Percentiles rank a stretch among this genome's conserved stretches.
phyloP scores from a whole-genome alignment of 64 coral and sea anemone species.

The Porites australiensis region DNA sequence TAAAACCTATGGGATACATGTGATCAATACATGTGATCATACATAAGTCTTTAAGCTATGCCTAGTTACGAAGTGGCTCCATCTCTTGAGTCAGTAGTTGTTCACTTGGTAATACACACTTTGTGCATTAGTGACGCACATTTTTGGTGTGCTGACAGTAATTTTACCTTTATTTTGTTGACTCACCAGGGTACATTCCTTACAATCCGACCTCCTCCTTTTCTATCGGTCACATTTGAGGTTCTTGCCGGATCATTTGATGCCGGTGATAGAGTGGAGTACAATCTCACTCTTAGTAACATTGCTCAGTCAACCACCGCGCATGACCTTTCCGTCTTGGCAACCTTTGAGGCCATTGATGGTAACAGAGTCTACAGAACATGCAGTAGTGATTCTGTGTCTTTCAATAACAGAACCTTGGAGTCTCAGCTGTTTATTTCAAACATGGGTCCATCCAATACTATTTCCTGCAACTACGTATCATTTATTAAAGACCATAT shows the following conservation, averaged over 20 bases:
- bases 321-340: constrained; percentile 29
- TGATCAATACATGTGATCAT: too few species aligned
- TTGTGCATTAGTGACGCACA: too few species aligned
- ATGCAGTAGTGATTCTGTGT: neutral
- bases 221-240: constrained; percentile 44
- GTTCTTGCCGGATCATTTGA: constrained; percentile 36
- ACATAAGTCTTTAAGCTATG: too few species aligned
- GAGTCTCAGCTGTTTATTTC: neutral
- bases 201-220: constrained; percentile 73
- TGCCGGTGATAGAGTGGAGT: constrained; percentile 75
- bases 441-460: constrained; percentile 9
- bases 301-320: constrained; percentile 38
- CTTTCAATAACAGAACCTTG: constrained; percentile 4
- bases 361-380: neutral
- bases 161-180: neutral
- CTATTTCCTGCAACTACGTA: constrained; percentile 38
- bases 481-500: constrained; percentile 45
- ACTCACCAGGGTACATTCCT: constrained; percentile 65
- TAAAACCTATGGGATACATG: too few species aligned
- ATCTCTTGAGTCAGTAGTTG: too few species aligned
- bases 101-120: too few species aligned
- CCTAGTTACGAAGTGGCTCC: too few species aligned
- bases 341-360: constrained; percentile 52
- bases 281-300: constrained; percentile 65
- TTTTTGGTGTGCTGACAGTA: too few species aligned